Evolutionary conservation across 2,888 invertebrate species (phyloP), one percentile per base, ranked within the genome.

Genomic region (Dascillus cervinus): DNA sequence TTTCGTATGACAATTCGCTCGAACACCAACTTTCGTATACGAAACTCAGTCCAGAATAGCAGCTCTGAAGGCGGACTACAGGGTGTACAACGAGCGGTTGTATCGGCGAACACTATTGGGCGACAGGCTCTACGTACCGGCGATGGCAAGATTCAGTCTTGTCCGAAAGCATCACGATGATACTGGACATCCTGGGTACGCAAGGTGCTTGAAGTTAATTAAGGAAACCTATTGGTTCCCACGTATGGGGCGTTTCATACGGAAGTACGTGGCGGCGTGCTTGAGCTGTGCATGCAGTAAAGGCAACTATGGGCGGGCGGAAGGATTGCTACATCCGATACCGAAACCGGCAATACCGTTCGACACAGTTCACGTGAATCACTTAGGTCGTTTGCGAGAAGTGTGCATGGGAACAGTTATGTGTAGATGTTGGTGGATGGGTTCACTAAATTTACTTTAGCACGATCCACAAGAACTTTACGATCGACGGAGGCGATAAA

Each of bases 141-240:
- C 17, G 9, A 9, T 11, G 2, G 37, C 41, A 37, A 24, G 26
- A 9, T 9, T 11, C 6, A 34, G 29, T 11, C 32, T 44, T 1
- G 39, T 44, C 21, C 21, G 37, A 4, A 15, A 24, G 2, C 27
- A 29, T 23, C 41, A 41, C 17, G 39, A 37, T 17, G 33, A 44
- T 11, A 8, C 41, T 4, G 41, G 37, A 5, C 41, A 45, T 12
- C n/a, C 39, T 6, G 34, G 38, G 10, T 13, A 22, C 9, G 39
- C 37, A 6, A 40, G 37, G 19, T 22, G 23, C 8, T 9, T 29
- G 11, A 11, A 15, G 6, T 13, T 24, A 25, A 25, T 34, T 9
- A 13, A 15, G n/a, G 13, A 6, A 15, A 29, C 23, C 3, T 37
- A 37, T 32, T 42, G 37, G 31, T 42, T 39, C 27, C 29, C 32